Percentiles rank a stretch among this genome's conserved stretches.
phyloP scores from a whole-genome alignment of 2,888 invertebrate species.

The Drosophila histrio region DNA sequence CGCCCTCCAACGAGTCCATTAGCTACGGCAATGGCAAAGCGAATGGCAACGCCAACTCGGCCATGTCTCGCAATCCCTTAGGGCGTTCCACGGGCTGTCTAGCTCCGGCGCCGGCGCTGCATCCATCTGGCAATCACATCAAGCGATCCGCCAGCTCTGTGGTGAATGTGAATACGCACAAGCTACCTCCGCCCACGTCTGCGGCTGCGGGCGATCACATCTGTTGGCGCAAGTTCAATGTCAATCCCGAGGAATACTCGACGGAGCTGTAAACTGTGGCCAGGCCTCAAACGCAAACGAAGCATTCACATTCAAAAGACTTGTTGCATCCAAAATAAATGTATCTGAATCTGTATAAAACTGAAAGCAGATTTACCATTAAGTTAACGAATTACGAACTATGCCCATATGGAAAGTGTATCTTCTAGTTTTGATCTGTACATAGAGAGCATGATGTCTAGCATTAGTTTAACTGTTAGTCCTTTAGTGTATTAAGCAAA shows the following conservation, averaged over 20 bases:
- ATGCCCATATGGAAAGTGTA: slow-evolving; percentile 70
- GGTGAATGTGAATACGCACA: slow-evolving; percentile 67
- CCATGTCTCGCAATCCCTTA: slow-evolving; percentile 69
- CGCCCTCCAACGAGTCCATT: slow-evolving; percentile 83
- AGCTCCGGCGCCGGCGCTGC: slow-evolving; percentile 47
- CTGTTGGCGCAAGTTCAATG: slow-evolving; percentile 85
- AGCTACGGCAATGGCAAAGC: slow-evolving; percentile 74
- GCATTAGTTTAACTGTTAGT: slow-evolving; percentile 26
- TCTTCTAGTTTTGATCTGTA: slow-evolving; percentile 70
- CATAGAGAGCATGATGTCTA: slow-evolving; percentile 39
- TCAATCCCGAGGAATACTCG: slow-evolving; percentile 84
- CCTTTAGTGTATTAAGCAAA: slow-evolving; percentile 36
- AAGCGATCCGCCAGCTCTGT: slow-evolving; percentile 79
- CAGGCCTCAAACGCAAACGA: slow-evolving; percentile 34
- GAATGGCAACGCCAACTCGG: slow-evolving; percentile 43
- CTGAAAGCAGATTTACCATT: slow-evolving; percentile 47
- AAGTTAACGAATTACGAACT: slow-evolving; percentile 64
- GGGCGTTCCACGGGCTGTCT: slow-evolving; percentile 74
- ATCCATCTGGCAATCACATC: slow-evolving; percentile 52
- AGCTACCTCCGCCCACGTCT: slow-evolving; percentile 66
- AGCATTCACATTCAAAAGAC: slow-evolving; percentile 77
- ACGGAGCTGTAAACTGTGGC: slow-evolving; percentile 82
- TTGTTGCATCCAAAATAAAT: slow-evolving; percentile 74
- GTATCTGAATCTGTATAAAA: slow-evolving; percentile 63
- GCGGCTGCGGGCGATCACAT: slow-evolving; percentile 84